A percentile compares a stretch with the other conserved stretches of the same genome.
Evolutionary conservation across 2,113 vertebrate genomes (phyloP).

Genomic region (Muscicapa adusta): DNA sequence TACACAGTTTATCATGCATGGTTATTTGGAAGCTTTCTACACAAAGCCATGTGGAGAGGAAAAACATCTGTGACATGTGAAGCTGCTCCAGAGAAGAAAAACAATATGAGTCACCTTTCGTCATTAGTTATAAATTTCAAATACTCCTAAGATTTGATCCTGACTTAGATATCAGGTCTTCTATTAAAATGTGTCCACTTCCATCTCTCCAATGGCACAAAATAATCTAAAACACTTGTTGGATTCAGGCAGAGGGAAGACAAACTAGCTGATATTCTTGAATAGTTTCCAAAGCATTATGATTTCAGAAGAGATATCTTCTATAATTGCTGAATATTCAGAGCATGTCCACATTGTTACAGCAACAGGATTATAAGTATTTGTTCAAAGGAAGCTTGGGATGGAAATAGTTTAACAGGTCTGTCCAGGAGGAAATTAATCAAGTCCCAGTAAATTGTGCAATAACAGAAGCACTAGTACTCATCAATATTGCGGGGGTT

Average conservation of each 20-base stretch:
- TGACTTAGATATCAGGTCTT: not conserved
- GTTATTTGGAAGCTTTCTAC: not conserved
- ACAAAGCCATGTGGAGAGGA: fast-evolving
- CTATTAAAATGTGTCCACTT: not conserved
- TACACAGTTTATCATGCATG: fast-evolving
- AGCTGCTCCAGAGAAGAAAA: not conserved
- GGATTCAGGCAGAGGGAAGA: not conserved
- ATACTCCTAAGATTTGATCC: not conserved
- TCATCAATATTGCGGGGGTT: not conserved
- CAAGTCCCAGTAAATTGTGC: not conserved
- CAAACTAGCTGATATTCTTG: not conserved
- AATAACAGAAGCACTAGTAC: not conserved
- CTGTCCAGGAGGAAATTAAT: not conserved
- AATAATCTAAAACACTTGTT: not conserved
- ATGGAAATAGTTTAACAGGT: not conserved
- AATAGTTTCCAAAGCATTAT: not conserved
- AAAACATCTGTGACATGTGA: not conserved
- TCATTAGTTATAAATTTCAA: not conserved
- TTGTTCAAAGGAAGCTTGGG: not conserved
- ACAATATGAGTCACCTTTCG: not conserved
- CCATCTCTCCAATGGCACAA: not conserved
- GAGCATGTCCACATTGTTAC: not conserved
- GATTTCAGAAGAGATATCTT: not conserved
- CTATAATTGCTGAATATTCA: not conserved
- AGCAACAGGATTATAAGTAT: not conserved